Percentiles rank a stretch among this genome's conserved stretches.
These are phyloP conservation scores for Gadus macrocephalus DNA, from an alignment of 2,113 vertebrate genomes.

Conservation along the genomic window DNA sequence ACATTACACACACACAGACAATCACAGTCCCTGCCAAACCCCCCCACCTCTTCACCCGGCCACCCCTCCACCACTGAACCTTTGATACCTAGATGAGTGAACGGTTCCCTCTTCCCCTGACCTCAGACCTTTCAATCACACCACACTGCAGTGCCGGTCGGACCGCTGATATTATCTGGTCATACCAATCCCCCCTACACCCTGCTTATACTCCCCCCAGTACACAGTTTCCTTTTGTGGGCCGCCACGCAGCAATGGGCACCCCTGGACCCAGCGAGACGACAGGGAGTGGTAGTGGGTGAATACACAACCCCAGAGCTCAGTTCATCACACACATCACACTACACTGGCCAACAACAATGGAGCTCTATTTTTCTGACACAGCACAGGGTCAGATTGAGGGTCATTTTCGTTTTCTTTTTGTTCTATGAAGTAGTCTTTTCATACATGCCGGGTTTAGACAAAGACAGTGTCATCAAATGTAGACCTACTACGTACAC, in stretches of 20 bases:
- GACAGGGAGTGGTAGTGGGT: too few species aligned
- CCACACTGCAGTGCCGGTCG: constrained; percentile 62
- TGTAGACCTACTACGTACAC: too few species aligned
- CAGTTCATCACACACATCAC: constrained; percentile 70
- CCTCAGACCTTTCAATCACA: constrained; percentile 73
- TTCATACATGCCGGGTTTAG: too few species aligned
- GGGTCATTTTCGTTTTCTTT: constrained; percentile 37
- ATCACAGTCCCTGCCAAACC: constrained; percentile 44
- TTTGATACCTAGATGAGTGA: constrained; percentile 71
- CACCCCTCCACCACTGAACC: constrained; percentile 51
- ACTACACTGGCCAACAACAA: constrained; percentile 69
- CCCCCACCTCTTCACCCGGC: constrained; percentile 48
- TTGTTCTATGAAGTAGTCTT: too few species aligned
- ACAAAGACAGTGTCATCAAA: too few species aligned
- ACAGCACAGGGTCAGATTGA: constrained; percentile 58
- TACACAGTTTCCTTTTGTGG: constrained; percentile 67
- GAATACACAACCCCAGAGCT: constrained; percentile 48
- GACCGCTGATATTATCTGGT: constrained; percentile 70
- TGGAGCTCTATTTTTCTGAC: constrained; percentile 59
- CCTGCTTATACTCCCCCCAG: constrained; percentile 22
- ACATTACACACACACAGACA: constrained; percentile 55
- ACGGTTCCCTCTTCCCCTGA: constrained; percentile 70
- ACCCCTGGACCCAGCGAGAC: constrained; percentile 60
- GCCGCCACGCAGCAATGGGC: constrained; percentile 53
- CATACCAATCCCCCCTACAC: constrained; percentile 66